Base-by-base conservation (phyloP, 2,888 invertebrate genomes). In the Monoplex corrugatus region DNA sequence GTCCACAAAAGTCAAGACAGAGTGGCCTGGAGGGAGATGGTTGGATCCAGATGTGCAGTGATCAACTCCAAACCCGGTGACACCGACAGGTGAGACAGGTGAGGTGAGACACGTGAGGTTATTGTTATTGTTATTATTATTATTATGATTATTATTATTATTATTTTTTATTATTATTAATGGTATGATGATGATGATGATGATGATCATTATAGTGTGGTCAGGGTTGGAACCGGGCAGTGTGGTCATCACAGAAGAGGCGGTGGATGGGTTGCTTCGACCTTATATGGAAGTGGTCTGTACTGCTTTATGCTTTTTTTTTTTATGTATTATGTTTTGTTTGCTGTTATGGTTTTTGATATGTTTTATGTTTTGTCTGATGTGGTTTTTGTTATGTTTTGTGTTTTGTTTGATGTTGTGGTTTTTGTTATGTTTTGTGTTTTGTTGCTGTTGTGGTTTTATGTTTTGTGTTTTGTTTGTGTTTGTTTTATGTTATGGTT, bases 221-320 rank as follows among this genome's bases (percentile, higher is more conserved):
- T n/a, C 89, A 95, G 95, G 93, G 75, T 82, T 94, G 44, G 92
- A 93, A 35, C 93, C 94, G 98, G 96, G 99, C 32, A 99, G 98
- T 80, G 98, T 99, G 72, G 97, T 99, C 91, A 98, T 99, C 92
- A 98, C 99, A 0, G 98, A 98, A 90, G 98, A 98, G 94, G 98
- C 98, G 0, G 97, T 99, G 32, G 99, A 99, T 96, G 98, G 98
- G 8, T 97, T 98, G 94, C 96, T 99, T 90, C 97, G 97, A 93
- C 98, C 98, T 92, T 97, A 97, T 90, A 97, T 98, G 92, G 98
- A 99, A 96, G 96, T 98, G 97, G 98, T 98, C 96, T 97, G 97
- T 57, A 32, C 23, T 8, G 5, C 10, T 50, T 50, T n/a, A n/a
- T 68, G 5, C 28, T 68, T 28, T 68, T n/a, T n/a, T 1, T 19